phyloP scores from a whole-genome alignment of 2,888 invertebrate species.

The Chrysolina oricalcia region DNA sequence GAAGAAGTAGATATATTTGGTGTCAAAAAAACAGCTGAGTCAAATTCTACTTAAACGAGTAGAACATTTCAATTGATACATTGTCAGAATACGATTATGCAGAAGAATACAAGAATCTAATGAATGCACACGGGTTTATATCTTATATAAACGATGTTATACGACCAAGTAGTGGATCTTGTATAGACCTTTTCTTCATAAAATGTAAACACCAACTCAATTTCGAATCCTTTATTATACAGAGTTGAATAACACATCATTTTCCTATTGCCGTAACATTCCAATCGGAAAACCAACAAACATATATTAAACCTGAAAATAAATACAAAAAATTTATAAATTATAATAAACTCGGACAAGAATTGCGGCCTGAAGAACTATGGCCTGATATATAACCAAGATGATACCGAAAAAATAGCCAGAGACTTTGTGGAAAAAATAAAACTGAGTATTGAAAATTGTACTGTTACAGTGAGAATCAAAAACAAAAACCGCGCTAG shows the following conservation, averaged over 20 bases:
- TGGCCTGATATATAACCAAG: constrained; percentile 15
- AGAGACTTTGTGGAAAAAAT: not conserved
- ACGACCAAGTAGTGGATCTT: no score
- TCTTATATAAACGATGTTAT: no score
- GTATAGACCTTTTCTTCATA: no score
- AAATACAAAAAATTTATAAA: constrained; percentile 1
- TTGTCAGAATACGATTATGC: no score
- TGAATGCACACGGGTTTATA: no score
- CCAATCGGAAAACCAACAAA: not conserved
- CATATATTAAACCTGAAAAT: not conserved
- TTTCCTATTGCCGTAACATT: constrained; percentile 14
- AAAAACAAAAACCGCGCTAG: constrained; percentile 18
- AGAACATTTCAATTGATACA: no score
- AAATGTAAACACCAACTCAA: not conserved
- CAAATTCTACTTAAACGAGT: no score
- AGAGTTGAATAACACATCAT: constrained; percentile 24
- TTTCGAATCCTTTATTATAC: constrained; percentile 17
- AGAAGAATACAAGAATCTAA: no score
- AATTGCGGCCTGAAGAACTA: not conserved
- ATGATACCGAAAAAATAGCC: not conserved
- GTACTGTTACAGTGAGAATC: not conserved
- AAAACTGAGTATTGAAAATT: constrained; percentile 4
- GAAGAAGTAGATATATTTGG: no score
- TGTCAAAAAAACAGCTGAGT: no score
- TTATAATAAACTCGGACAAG: constrained; percentile 4